Conservation (phyloP, 2,888 invertebrate species). For the Laspeyria flexula region DNA sequence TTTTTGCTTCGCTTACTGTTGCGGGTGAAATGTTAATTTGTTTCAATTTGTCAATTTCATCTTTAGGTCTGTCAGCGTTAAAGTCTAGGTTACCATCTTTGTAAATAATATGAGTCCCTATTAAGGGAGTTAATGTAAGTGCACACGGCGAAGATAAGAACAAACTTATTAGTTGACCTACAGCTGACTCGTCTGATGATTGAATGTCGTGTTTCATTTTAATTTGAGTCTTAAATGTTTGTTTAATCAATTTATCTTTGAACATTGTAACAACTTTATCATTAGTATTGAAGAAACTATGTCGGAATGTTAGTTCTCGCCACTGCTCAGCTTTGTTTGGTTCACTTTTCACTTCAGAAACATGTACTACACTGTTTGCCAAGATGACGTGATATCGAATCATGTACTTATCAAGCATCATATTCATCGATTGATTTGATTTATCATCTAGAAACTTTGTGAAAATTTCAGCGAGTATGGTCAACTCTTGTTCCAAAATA, state of each 20-base stretch:
- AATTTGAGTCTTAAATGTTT: conserved; percentile 9
- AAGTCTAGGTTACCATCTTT: conserved; percentile 4
- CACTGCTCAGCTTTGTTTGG: neutral
- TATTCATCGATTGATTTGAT: conserved; percentile 3
- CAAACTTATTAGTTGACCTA: neutral
- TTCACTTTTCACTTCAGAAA: conserved; percentile 11
- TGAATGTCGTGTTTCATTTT: neutral
- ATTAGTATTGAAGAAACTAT: conserved; percentile 19
- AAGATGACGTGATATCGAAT: conserved; percentile 29
- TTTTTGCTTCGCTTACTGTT: too few relatives aligned
- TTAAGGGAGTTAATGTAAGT: conserved; percentile 9
- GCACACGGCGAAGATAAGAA: conserved; percentile 8
- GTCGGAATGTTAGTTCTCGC: conserved; percentile 12
- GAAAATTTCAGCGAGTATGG: conserved; percentile 18
- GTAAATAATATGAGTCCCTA: too few relatives aligned
- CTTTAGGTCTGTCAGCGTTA: neutral
- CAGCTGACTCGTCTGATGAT: neutral
- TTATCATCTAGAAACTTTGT: conserved; percentile 12
- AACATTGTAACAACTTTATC: conserved; percentile 16
- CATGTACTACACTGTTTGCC: conserved; percentile 10
- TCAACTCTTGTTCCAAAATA: conserved; percentile 17
- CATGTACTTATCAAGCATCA: conserved; percentile 24
- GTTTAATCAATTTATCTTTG: conserved; percentile 19
- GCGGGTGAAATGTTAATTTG: too few relatives aligned
- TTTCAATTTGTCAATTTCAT: neutral